Evolutionary conservation across 1,140 invertebrate species (phyloP), one percentile per base, ranked within the genome.

Genomic region (Scaptomyza pallida): DNA sequence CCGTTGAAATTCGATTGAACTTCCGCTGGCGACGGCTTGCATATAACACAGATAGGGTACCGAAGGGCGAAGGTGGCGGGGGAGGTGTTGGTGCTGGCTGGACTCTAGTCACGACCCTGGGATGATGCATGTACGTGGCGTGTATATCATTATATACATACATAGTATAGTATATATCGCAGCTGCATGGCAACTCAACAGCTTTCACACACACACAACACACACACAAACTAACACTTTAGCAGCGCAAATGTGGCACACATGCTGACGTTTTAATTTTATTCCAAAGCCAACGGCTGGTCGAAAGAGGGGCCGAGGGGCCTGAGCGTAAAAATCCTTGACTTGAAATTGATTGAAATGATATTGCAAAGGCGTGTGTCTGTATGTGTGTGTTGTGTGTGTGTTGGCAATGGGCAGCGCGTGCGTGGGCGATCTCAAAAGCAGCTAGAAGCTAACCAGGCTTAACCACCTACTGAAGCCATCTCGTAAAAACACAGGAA

Each of bases 1-100:
- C 86, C 86, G 86, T 76, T 79, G 71, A 89, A 89, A 89, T 89
- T 89, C 81, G 75, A 89, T 89, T 82, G 88, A 89, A 86, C 78
- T 89, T 89, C 86, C 86, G 72, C 59, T 48, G 51, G 47, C 51
- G 17, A 44, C 23, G 40, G 35, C 35, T 35, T 44, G 43, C 26
- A 33, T 35, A 35, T 12, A 35, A 35, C 33, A 37, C 33, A 13
- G 33, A 12, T 6, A 4, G 33, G 33, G 9, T 12, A 8, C 12
- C n/a, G 12, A n/a, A 3, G 4, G 33, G n/a, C n/a, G n/a, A n/a
- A n/a, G n/a, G n/a, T n/a, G n/a, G 23, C 6, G 23, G 0, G 23
- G 12, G n/a, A 3, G n/a, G 33, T 30, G 33, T n/a, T 5, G n/a
- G 33, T n/a, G 12, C 55, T 35, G 47, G 57, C 62, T 73, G 78